Evolutionary conservation across 2,797 vertebrate genomes (phyloP), one percentile per base, ranked within the genome.

Genomic region (Fistularia commersonii): DNA sequence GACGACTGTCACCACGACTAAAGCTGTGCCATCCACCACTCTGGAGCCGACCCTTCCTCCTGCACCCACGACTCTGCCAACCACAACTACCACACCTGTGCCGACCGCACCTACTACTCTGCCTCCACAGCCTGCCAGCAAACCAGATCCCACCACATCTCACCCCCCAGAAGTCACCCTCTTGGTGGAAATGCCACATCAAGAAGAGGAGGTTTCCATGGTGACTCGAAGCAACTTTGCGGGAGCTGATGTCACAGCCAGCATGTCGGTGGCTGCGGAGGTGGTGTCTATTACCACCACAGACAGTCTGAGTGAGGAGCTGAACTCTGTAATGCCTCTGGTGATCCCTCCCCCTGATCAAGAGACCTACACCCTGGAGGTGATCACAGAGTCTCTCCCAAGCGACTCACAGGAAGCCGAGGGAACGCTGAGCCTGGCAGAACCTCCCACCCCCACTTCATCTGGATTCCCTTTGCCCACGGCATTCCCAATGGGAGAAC

Each of bases 401-500:
- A 70, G 51, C 8, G 61, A 74, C n/a, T 57, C 70, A 7, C 82
- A 81, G 66, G 66, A 80, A 45, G 48, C 51, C 0, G 69, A 80
- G 4, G 71, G 57, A n/a, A 50, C 37, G 0, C n/a, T 53, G 6
- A 69, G 55, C 7, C 13, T 76, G 13, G 52, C 45, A 1, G 77
- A 80, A 51, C 74, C 89, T 39, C 80, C 89, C 23, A 80, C 75
- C 73, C 72, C 23, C 44, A 62, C 62, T 40, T 73, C 68, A 40
- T 56, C 84, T 0, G 79, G 54, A 57, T 36, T 54, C 11, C 51
- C 67, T 23, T 46, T 57, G 8, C 73, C 76, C 8, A 66, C 78
- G 0, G 71, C 86, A 41, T 72, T 81, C 56, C 84, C 83, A 37
- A 56, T 64, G 59, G 68, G 57, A 0, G 80, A 88, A 71, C 85